Evolutionary conservation across 2,113 vertebrate genomes (phyloP).

Genomic region (Caretta caretta): DNA sequence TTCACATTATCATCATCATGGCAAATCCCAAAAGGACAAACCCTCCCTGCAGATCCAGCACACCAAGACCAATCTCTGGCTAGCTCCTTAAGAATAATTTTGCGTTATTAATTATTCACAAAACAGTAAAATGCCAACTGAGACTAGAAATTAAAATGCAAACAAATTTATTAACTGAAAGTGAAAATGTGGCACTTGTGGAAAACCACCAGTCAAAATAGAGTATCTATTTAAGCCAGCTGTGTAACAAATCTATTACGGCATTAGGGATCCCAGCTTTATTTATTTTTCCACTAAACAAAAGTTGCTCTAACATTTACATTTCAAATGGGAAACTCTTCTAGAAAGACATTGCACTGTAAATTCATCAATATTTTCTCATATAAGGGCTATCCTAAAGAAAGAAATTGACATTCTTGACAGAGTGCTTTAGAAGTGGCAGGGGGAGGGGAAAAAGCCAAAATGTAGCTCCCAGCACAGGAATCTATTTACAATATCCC

Average conservation of each 20-base stretch:
- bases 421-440: background rate
- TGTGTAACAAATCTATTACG: background rate
- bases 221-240: fast-evolving
- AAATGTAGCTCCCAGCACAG: background rate
- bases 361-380: background rate
- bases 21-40: too few species aligned
- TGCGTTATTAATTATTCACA: background rate
- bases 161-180: background rate
- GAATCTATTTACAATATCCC: background rate
- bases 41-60: too few species aligned
- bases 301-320: background rate
- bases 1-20: background rate
- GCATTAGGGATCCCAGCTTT: background rate
- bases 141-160: background rate
- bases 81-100: too few species aligned
- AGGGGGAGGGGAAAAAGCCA: background rate
- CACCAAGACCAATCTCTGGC: too few species aligned
- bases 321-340: background rate
- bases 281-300: background rate
- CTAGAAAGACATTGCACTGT: background rate
- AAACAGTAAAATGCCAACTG: background rate
- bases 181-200: background rate
- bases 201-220: background rate
- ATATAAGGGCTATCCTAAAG: background rate
- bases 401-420: background rate